Base-by-base conservation (phyloP, 2,888 invertebrate species). In the Metalampra italica region DNA sequence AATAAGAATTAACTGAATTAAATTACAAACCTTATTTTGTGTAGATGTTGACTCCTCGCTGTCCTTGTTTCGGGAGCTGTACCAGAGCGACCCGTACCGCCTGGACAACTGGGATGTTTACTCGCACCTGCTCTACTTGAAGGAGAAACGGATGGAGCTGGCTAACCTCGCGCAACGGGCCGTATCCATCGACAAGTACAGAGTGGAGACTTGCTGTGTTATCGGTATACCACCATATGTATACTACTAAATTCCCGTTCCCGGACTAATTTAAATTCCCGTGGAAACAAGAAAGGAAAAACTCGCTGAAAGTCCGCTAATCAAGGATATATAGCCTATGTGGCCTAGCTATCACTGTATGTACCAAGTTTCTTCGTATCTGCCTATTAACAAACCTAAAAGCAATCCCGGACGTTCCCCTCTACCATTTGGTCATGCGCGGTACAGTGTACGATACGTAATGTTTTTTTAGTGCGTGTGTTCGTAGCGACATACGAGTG, bases 151-250 rank as follows among this genome's bases (percentile, higher is more conserved):
- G 69, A 96, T 95, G 59, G 97, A 98, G 77, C 90, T 99, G 59
- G 97, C 98, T 2, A 93, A 96, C 77, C 90, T 99, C 55, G 99
- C 99, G 0, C 98, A 99, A 71, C 94, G 94, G 67, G 97, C 97
- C 41, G 96, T 96, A 46, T 94, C 96, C 66, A 96, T 98, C 62
- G 98, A 99, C 81, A 98, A 98, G 83, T 99, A 98, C 75, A 91
- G 97, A 61, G 96, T 98, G 15, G 98, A 99, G 88, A 99, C 99
- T 0, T 99, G 99, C 79, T 98, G 97, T 85, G 97, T 99, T 57
- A 96, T 99, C 74, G 98, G 98, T 94, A 84, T 86, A 3, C 11
- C 2, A 9, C 29, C 45, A 34, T 47, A 41, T 40, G 36, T 43
- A 12, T 36, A n/a, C 9, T 11, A 7, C 36, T 11, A 3, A 38